These are phyloP conservation scores for Phaetusa simplex DNA, from an alignment of 2,113 vertebrate genomes.

Conservation along the genomic window DNA sequence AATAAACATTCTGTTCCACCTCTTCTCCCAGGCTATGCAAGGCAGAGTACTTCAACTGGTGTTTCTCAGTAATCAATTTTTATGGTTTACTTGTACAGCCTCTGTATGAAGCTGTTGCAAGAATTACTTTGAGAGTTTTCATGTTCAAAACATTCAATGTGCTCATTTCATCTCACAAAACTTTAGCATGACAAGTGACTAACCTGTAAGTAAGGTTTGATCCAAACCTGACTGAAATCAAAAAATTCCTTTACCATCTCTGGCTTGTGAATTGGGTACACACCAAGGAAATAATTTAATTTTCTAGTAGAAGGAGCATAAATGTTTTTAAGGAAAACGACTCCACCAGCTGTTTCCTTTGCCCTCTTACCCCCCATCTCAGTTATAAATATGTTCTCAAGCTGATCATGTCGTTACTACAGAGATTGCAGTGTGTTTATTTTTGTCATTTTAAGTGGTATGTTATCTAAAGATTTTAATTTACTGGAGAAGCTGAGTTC, in stretches of 20 bases:
- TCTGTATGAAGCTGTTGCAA: neutral
- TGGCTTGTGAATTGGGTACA: neutral
- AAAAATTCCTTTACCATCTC: neutral
- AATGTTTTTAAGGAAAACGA: neutral
- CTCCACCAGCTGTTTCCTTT: neutral
- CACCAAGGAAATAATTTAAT: neutral
- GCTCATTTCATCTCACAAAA: neutral
- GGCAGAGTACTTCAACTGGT: neutral
- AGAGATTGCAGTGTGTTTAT: neutral
- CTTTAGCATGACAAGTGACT: neutral
- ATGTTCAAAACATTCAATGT: neutral
- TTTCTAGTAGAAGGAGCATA: neutral
- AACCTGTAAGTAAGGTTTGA: neutral
- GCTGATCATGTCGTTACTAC: neutral
- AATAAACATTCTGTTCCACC: neutral
- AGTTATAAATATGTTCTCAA: neutral
- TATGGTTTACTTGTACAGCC: neutral
- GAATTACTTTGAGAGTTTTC: neutral
- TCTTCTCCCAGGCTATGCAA: neutral
- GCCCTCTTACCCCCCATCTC: neutral
- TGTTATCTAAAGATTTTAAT: constrained; percentile 38
- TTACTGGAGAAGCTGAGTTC: neutral
- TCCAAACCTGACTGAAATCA: neutral
- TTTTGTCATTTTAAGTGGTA: constrained; percentile 30
- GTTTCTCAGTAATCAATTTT: neutral